Evolutionary conservation across 2,888 invertebrate species (phyloP), one percentile per base, ranked within the genome.

Genomic region (Drosophila niveifrons): DNA sequence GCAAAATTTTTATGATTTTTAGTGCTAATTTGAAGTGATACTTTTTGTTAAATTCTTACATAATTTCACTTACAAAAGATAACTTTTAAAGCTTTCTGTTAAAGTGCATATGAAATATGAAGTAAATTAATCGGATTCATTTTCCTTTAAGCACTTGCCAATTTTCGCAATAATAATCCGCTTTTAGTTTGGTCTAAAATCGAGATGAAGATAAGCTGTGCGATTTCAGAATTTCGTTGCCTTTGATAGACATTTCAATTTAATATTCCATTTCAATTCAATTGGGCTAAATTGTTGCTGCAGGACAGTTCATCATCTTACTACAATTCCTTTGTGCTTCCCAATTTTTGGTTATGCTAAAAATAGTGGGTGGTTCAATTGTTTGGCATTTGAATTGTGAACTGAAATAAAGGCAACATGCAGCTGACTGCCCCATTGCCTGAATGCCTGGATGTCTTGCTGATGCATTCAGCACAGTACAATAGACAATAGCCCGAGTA

Each of bases 371-470:
- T n/a, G 31, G 13, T 28, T 57, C 7, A 39, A 47, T 66, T 72
- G 66, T 61, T 46, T 61, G 51, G 13, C 18, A 61, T 28, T 66
- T 11, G 55, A 59, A 36, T 56, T 57, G 51, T 67, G 18, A 71
- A 58, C 68, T 56, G 48, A 56, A 7, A 18, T 15, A 23, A 47
- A 62, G 47, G 43, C 58, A 58, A 34, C 18, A 51, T 15, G 47
- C 57, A 48, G 17, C 10, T 52, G n/a, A 11, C 13, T 34, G 15
- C 23, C 23, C 23, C 23, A 23, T 23, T 23, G 23, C 23, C 10
- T 56, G n/a, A 11, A 11, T 34, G 15, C 15, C 31, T 61, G 29
- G 3, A 51, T 34, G 62, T 39, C 48, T 53, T 50, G 61, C 18
- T 41, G 15, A 9, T 9, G 17, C 28, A 11, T 23, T 23, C 23